Percentiles rank a stretch among this genome's conserved stretches.
Evolutionary conservation across 2,113 vertebrate species (phyloP).

Genomic region (Theropithecus gelada): DNA sequence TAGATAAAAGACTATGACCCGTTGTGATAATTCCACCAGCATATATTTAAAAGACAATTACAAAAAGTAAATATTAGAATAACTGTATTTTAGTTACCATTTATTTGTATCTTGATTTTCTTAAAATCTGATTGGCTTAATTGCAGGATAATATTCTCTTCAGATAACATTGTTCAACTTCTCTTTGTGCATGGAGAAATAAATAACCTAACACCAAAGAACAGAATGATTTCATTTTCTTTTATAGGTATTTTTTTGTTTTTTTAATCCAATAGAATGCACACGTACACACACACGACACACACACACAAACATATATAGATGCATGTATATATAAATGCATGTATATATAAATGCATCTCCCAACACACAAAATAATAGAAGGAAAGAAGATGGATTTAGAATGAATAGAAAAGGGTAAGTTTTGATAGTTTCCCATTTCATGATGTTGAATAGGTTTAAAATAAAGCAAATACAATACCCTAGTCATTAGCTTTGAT

Average conservation of each 20-base stretch:
- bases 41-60: background rate
- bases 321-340: background rate
- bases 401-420: constrained; percentile 4
- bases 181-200: constrained; percentile 16
- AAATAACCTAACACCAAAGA: constrained; percentile 54
- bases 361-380: background rate
- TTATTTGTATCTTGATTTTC: constrained; percentile 37
- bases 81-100: constrained; percentile 45
- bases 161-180: constrained; percentile 52
- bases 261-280: background rate
- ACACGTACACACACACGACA: too few relatives aligned
- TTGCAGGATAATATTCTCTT: constrained; percentile 56
- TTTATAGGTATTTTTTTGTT: background rate
- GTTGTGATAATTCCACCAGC: background rate
- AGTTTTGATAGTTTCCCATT: background rate
- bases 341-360: constrained; percentile 46
- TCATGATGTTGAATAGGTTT: background rate
- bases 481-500: background rate
- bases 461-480: background rate
- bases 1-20: background rate
- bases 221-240: constrained; percentile 13
- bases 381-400: constrained; percentile 17
- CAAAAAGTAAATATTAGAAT: background rate
- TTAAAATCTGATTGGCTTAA: constrained; percentile 60
- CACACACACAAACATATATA: too few relatives aligned